These are phyloP conservation scores for Acropternis orthonyx DNA, from an alignment of 2,797 vertebrate species.

Conservation along the genomic window DNA sequence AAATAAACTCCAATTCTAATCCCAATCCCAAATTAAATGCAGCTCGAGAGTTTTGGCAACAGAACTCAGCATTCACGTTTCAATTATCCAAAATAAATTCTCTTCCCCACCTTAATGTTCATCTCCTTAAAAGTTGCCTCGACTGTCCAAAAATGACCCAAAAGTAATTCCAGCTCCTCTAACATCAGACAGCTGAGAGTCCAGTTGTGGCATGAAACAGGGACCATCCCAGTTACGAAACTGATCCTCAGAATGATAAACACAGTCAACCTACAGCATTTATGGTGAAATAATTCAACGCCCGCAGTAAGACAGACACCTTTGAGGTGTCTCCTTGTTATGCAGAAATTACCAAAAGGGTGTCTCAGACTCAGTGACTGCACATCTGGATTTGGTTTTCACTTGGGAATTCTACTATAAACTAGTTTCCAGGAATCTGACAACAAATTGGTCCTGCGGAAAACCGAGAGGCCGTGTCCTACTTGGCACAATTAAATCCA, in stretches of 20 bases:
- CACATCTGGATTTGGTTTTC: not conserved
- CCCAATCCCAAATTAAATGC: not conserved
- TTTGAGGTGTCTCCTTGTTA: not conserved
- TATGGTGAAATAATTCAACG: not conserved
- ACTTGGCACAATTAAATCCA: not conserved
- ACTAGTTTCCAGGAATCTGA: not conserved
- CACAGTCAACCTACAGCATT: not conserved
- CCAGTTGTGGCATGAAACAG: not conserved
- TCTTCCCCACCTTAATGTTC: not conserved
- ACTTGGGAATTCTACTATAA: not conserved
- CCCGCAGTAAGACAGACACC: not conserved
- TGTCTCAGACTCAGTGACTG: not conserved
- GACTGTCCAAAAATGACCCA: not conserved
- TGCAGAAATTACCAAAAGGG: not conserved
- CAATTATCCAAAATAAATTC: not conserved
- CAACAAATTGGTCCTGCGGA: not conserved
- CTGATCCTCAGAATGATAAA: not conserved
- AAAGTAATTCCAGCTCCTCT: not conserved
- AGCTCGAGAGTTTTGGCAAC: not conserved
- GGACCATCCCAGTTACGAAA: not conserved
- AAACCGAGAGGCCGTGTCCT: not conserved
- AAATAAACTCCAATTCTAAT: not conserved
- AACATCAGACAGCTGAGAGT: not conserved
- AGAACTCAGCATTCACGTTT: not conserved
- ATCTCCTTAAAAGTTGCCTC: not conserved